A percentile compares a stretch with the other conserved stretches of the same genome.
phyloP scores from a whole-genome alignment of 2,888 invertebrate species.

The Cantharis rustica region DNA sequence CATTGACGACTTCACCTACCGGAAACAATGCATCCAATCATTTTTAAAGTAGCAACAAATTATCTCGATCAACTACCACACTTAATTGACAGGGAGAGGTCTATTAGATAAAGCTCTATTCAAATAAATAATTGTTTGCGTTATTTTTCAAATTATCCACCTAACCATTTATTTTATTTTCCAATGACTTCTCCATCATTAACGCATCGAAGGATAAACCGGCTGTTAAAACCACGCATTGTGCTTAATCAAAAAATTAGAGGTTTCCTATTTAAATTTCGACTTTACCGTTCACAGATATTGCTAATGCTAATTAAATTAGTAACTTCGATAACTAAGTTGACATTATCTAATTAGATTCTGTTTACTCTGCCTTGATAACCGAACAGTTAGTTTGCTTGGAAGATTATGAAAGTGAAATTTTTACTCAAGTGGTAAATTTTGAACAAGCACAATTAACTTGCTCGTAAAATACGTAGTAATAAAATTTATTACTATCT shows the following conservation, averaged over 20 bases:
- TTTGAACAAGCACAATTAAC: background rate
- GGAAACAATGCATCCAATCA: slow-evolving; percentile 21
- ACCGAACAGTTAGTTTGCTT: background rate
- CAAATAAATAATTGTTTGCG: slow-evolving; percentile 11
- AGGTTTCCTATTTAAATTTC: background rate
- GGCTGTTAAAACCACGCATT: background rate
- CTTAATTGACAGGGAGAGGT: slow-evolving; percentile 29
- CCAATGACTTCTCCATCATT: background rate
- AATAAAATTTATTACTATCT: background rate
- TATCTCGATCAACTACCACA: slow-evolving; percentile 18
- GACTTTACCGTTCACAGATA: background rate
- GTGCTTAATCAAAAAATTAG: background rate
- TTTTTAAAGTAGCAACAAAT: slow-evolving; percentile 23
- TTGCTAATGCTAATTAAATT: background rate
- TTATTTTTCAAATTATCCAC: background rate
- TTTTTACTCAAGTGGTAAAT: background rate
- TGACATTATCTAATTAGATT: background rate
- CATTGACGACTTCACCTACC: background rate
- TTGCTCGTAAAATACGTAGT: background rate
- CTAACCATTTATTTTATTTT: background rate
- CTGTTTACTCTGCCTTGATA: background rate
- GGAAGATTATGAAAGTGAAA: background rate
- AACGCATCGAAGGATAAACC: background rate
- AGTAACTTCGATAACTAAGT: background rate
- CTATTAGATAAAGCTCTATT: slow-evolving; percentile 20